Evolutionary conservation across 2,888 invertebrate genomes (phyloP), one percentile per base, ranked within the genome.

Genomic region (Odontocerum albicorne): DNA sequence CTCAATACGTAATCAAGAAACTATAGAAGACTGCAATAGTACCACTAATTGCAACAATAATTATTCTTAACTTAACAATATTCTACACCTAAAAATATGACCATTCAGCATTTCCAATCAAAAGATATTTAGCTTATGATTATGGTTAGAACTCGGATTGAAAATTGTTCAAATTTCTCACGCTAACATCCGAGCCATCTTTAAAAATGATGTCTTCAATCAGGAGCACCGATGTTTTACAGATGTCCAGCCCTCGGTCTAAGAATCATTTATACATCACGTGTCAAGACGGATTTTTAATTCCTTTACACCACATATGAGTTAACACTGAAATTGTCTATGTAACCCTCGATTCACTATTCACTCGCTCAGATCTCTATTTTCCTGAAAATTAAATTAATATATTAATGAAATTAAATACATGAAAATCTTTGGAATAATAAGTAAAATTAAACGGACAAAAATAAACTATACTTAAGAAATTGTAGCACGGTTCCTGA

Each of bases 341-440:
- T 45, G 19, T 35, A 55, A 36, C 51, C 59, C 55, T 51, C 72
- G 73, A 73, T 77, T 75, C 74, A 70, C 69, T 69, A 68, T 70
- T 69, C 69, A 70, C 67, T 66, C 62, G 64, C 64, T 66, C 63
- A 64, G 65, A 63, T 61, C 63, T 63, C 51, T 77, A 75, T 71
- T 78, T 77, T 55, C 75, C 79, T 74, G 78, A 62, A 64, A 71
- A 68, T 53, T 64, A 66, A 67, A 64, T 64, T 62, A 65, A 56
- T 44, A 32, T n/a, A 19, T 20, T 38, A n/a, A n/a, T n/a, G n/a
- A n/a, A n/a, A n/a, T n/a, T n/a, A n/a, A n/a, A n/a, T n/a, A n/a
- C n/a, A n/a, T n/a, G n/a, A n/a, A n/a, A n/a, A n/a, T n/a, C n/a
- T n/a, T n/a, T n/a, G n/a, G n/a, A n/a, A n/a, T n/a, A n/a, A n/a